phyloP scores from a whole-genome alignment of 2,888 invertebrate genomes.

The Liodrosophila aerea region DNA sequence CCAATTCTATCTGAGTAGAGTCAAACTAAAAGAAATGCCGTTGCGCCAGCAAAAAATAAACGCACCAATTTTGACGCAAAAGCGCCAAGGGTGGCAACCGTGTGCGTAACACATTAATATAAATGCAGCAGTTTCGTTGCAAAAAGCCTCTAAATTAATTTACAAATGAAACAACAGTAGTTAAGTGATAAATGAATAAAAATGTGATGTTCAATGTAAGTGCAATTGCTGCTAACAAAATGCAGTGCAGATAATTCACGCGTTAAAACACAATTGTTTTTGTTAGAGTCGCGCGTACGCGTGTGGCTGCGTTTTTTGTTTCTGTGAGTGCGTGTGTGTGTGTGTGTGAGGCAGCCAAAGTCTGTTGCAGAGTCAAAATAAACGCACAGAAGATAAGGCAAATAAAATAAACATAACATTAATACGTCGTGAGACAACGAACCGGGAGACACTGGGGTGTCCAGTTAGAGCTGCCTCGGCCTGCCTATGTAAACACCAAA shows the following conservation, averaged over 20 bases:
- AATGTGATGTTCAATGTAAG: constrained; percentile 73
- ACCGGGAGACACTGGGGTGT: background rate
- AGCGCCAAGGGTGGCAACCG: too few relatives aligned
- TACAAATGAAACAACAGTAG: constrained; percentile 34
- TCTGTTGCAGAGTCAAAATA: constrained; percentile 45
- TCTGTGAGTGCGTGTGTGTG: constrained; percentile 14
- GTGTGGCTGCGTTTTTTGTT: constrained; percentile 8
- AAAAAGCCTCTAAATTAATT: constrained; percentile 30
- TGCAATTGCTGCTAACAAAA: constrained; percentile 21
- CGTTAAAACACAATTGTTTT: constrained; percentile 11
- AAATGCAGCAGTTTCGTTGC: constrained; percentile 55
- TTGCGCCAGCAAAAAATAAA: too few relatives aligned
- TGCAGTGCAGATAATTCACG: background rate
- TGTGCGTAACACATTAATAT: constrained; percentile 46
- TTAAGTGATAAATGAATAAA: constrained; percentile 52
- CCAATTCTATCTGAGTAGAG: too few relatives aligned
- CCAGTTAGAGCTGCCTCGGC: background rate
- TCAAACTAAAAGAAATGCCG: too few relatives aligned
- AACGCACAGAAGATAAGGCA: constrained; percentile 49
- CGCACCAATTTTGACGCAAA: too few relatives aligned
- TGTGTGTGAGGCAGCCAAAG: constrained; percentile 40
- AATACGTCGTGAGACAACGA: constrained; percentile 9
- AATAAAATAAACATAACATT: constrained; percentile 30
- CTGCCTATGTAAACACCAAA: constrained; percentile 43
- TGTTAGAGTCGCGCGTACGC: constrained; percentile 26